These are phyloP conservation scores for Himantopus leucocephalus DNA, from an alignment of 2,113 vertebrate species.

Conservation along the genomic window DNA sequence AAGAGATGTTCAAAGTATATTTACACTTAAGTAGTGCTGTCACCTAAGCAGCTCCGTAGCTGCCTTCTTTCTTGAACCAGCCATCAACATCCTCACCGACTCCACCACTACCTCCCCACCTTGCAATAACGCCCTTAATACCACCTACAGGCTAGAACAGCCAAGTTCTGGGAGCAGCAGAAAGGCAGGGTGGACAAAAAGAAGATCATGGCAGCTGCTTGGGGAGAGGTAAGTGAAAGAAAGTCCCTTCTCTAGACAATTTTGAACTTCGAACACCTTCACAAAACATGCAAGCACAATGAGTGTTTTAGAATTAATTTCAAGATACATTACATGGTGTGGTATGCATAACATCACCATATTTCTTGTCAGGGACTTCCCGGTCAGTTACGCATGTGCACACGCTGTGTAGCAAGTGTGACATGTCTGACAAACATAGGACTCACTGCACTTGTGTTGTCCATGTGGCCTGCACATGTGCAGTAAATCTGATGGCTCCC, in stretches of 20 bases:
- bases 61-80: neutral
- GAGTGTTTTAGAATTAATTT: neutral
- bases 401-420: neutral
- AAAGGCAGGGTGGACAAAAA: neutral
- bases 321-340: neutral
- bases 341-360: neutral
- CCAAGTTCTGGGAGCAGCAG: neutral
- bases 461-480: slow-evolving; percentile 29
- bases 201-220: neutral
- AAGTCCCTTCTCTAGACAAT: neutral
- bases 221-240: neutral
- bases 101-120: neutral
- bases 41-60: neutral
- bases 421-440: neutral
- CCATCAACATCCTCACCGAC: fast-evolving
- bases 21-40: neutral
- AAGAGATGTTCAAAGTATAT: neutral
- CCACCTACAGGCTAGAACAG: neutral
- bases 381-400: neutral
- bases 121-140: fast-evolving
- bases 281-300: fast-evolving
- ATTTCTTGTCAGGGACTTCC: neutral
- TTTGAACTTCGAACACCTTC: neutral
- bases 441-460: neutral
- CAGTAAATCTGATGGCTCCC: neutral